Conservation (phyloP, 2,888 invertebrate species). For the Gari tellinella region DNA sequence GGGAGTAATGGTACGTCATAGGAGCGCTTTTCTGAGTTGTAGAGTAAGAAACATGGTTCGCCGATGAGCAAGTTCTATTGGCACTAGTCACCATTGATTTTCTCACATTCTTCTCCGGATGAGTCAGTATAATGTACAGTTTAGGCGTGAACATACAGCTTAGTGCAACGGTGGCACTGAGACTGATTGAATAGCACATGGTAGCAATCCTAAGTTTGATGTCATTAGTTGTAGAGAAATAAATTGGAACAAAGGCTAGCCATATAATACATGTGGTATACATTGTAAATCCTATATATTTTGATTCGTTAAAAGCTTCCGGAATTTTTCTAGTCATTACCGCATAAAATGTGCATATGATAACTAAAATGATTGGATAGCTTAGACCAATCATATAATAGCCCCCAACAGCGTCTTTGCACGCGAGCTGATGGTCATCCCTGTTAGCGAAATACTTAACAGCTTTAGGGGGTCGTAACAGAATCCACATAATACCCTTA, state of each 20-base stretch:
- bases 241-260: conserved; percentile 86
- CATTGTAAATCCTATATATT: conserved; percentile 89
- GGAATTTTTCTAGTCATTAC: conserved; percentile 85
- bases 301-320: conserved; percentile 85
- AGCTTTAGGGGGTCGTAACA: conserved; percentile 94
- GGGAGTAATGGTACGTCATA: conserved; percentile 19
- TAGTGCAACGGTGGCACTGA: conserved; percentile 96
- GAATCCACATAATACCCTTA: conserved; percentile 96
- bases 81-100: conserved; percentile 86
- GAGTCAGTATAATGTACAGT: conserved; percentile 94
- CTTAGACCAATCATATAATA: conserved; percentile 87
- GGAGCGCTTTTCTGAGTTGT: conserved; percentile 4
- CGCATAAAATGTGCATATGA: conserved; percentile 87
- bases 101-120: conserved; percentile 95
- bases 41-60: conserved; percentile 3
- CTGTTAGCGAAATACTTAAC: conserved; percentile 95
- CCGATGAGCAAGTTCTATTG: conserved; percentile 74
- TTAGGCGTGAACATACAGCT: conserved; percentile 97
- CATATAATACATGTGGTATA: conserved; percentile 93
- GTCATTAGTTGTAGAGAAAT: conserved; percentile 86
- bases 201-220: conserved; percentile 95
- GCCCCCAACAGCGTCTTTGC: conserved; percentile 87
- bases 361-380: conserved; percentile 95
- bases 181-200: conserved; percentile 97
- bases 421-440: conserved; percentile 96